Conservation (phyloP, 2,797 vertebrate genomes). For the Coendou prehensilis region DNA sequence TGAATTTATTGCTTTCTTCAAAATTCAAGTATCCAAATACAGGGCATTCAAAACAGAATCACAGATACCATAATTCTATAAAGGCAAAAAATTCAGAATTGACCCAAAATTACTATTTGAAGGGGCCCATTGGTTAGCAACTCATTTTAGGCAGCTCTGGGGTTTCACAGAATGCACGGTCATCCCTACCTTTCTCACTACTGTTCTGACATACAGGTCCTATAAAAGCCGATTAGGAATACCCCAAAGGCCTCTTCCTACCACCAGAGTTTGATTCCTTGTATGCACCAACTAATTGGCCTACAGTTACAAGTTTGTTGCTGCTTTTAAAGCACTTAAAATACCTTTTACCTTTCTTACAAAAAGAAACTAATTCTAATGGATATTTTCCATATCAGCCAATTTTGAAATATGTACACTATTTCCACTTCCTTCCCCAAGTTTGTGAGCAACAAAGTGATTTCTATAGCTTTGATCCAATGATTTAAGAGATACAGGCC, state of each 20-base stretch:
- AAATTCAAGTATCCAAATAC: slow-evolving; percentile 24
- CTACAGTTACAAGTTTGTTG: neutral
- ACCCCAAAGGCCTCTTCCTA: neutral
- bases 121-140: neutral
- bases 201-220: neutral
- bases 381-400: neutral
- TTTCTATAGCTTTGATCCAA: neutral
- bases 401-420: neutral
- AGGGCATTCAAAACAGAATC: slow-evolving; percentile 10
- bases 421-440: slow-evolving; percentile 1
- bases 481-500: neutral
- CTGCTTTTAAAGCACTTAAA: neutral
- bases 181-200: neutral
- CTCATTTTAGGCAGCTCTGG: neutral
- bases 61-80: slow-evolving; percentile 4
- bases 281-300: neutral
- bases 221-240: neutral
- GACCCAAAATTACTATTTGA: neutral
- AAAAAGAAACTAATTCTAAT: slow-evolving; percentile 42
- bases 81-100: neutral
- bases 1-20: neutral
- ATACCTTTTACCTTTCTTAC: slow-evolving; percentile 34
- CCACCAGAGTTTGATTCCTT: neutral
- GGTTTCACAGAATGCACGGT: neutral
- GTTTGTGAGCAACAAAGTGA: neutral